These are phyloP conservation scores for Nyctibius bracteatus DNA, from an alignment of 2,113 vertebrate species.

Conservation along the genomic window DNA sequence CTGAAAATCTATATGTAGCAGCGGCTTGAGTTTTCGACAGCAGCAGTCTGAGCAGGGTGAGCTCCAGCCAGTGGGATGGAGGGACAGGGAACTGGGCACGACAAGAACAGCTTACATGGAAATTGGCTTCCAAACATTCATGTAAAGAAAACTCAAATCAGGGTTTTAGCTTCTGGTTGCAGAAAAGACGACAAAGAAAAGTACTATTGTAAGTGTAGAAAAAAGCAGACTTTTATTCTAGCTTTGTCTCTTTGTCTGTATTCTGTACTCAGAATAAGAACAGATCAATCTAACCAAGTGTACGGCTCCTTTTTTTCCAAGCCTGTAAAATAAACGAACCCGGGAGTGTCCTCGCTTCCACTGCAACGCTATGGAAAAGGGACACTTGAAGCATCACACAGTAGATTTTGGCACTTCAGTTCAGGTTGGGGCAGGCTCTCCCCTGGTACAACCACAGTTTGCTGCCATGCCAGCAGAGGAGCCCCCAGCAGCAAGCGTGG, in stretches of 20 bases:
- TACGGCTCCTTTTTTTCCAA: neutral
- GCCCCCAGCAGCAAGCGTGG: fast-evolving
- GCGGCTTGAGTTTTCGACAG: neutral
- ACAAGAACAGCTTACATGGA: neutral
- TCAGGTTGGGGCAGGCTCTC: neutral
- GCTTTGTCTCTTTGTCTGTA: neutral
- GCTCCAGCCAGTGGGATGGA: neutral
- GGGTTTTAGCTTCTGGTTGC: neutral
- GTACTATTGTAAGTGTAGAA: neutral
- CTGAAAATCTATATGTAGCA: neutral
- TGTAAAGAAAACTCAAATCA: neutral
- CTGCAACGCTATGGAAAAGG: neutral
- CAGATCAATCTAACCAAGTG: neutral
- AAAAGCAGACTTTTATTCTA: neutral
- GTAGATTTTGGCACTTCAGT: fast-evolving
- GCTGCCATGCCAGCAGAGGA: neutral
- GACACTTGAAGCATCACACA: too few species aligned
- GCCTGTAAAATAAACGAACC: neutral
- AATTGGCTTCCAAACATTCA: neutral
- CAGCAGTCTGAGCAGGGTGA: neutral
- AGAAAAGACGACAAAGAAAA: neutral
- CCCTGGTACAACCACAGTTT: fast-evolving
- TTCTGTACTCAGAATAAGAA: neutral
- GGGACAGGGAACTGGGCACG: fast-evolving
- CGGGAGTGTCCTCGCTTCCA: neutral